A percentile compares a stretch with the other conserved stretches of the same genome.
Conservation (phyloP, 1,140 invertebrate genomes). For the Mercenaria mercenaria region DNA sequence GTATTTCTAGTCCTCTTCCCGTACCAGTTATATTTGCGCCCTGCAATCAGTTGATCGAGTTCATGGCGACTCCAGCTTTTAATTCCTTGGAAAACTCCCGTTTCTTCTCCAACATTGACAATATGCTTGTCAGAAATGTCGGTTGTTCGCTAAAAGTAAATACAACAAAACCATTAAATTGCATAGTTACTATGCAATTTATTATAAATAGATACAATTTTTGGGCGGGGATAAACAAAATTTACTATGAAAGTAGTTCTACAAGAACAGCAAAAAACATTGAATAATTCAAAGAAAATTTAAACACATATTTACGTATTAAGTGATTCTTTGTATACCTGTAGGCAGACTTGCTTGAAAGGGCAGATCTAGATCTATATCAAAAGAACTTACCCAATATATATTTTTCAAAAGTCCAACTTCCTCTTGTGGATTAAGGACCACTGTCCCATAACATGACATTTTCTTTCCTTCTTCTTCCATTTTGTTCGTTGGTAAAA, state of each 20-base stretch:
- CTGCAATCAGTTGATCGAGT: conserved; percentile 30
- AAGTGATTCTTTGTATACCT: too few relatives aligned
- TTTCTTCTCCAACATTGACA: conserved; percentile 60
- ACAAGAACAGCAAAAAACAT: not conserved
- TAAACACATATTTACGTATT: not conserved
- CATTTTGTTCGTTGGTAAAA: not conserved
- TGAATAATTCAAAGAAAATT: not conserved
- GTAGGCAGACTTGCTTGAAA: too few relatives aligned
- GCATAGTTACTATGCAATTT: too few relatives aligned
- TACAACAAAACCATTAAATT: not conserved
- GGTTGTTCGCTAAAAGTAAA: conserved; percentile 60
- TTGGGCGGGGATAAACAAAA: not conserved
- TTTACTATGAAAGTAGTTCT: not conserved
- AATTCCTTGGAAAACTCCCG: conserved; percentile 58
- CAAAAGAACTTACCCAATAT: conserved; percentile 23
- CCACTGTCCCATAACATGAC: conserved; percentile 64
- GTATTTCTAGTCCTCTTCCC: conserved; percentile 49
- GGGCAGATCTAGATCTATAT: too few relatives aligned
- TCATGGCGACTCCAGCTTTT: conserved; percentile 64
- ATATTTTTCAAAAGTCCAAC: conserved; percentile 66
- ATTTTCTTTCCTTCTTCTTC: conserved; percentile 63
- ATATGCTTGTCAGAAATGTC: conserved; percentile 60
- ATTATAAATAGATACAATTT: too few relatives aligned
- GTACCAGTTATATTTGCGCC: conserved; percentile 10
- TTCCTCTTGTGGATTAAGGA: conserved; percentile 30